Evolutionary conservation across 2,113 vertebrate genomes (phyloP).

Genomic region (Upupa epops): DNA sequence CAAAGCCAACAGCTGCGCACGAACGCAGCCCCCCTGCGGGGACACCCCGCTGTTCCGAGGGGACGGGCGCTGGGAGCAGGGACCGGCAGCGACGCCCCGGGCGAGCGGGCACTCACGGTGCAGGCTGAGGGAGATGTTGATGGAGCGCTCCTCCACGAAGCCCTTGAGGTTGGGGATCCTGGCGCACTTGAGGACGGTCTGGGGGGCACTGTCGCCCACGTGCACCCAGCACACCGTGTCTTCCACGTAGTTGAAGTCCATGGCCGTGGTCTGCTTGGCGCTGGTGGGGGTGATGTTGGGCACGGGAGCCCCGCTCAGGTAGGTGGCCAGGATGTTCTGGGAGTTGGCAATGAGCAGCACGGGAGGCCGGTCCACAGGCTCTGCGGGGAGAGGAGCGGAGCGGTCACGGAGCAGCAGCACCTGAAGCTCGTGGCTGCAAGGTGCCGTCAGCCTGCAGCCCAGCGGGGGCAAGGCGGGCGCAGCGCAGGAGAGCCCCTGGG

Average conservation of each 20-base stretch:
- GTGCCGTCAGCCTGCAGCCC: not conserved
- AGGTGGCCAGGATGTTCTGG: conserved; percentile 92
- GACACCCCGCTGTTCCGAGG: too few species aligned
- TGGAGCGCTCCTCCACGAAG: conserved; percentile 84
- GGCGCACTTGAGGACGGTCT: conserved; percentile 92
- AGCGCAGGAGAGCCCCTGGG: not conserved
- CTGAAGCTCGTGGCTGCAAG: rapidly evolving
- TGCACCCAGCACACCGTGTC: conserved; percentile 97
- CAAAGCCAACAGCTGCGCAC: not conserved
- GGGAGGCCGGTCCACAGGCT: conserved; percentile 89
- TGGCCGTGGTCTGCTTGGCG: conserved; percentile 93
- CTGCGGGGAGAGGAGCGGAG: conserved; percentile 50
- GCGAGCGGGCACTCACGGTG: conserved; percentile 85
- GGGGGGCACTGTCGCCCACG: conserved; percentile 85
- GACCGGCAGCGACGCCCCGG: not conserved
- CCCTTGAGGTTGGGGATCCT: conserved; percentile 89
- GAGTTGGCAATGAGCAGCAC: conserved; percentile 94
- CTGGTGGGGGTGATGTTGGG: conserved; percentile 84
- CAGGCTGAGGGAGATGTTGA: conserved; percentile 95
- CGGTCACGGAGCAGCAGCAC: not conserved
- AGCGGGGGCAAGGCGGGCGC: rapidly evolving
- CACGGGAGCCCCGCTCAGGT: conserved; percentile 83
- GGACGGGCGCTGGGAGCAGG: not conserved
- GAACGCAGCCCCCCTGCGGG: too few species aligned
- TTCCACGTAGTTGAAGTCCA: conserved; percentile 93